Evolutionary conservation across 2,113 vertebrate genomes (phyloP).

Genomic region (Nycticorax nycticorax): DNA sequence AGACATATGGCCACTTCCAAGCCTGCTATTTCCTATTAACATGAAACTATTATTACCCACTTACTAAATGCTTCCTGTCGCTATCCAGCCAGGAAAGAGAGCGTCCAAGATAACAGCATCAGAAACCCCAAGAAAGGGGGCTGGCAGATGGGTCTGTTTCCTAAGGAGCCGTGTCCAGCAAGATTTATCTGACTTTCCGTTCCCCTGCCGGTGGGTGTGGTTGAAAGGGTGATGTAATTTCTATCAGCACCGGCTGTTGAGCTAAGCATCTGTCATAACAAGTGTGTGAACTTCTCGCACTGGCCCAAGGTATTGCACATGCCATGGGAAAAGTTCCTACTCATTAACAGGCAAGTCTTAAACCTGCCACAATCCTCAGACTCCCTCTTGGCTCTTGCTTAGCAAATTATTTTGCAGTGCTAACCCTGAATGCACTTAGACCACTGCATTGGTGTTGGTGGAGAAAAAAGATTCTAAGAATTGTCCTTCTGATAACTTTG

Average conservation of each 20-base stretch:
- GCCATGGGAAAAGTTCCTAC: not conserved
- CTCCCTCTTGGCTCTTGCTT: not conserved
- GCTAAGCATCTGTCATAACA: constrained; percentile 36
- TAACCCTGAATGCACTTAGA: not conserved
- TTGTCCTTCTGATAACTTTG: not conserved
- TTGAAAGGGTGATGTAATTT: constrained; percentile 28
- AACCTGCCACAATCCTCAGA: not conserved
- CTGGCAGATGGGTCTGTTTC: constrained; percentile 23
- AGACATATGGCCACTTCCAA: constrained; percentile 40
- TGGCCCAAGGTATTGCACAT: not conserved
- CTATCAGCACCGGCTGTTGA: not conserved
- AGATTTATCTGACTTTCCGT: constrained; percentile 44
- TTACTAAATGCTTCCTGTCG: constrained; percentile 64
- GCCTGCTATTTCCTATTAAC: constrained; percentile 64
- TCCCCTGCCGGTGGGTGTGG: constrained; percentile 6
- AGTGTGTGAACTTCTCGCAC: not conserved
- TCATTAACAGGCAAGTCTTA: not conserved
- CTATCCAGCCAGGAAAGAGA: constrained; percentile 70
- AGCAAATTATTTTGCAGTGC: not conserved
- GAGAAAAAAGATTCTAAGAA: not conserved
- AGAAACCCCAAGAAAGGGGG: constrained; percentile 18
- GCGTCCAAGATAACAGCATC: constrained; percentile 57
- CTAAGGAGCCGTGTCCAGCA: not conserved
- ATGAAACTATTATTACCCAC: constrained; percentile 71
- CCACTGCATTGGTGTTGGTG: not conserved